Conservation (phyloP, 1,140 invertebrate genomes). For the Trichonephila clavipes region DNA sequence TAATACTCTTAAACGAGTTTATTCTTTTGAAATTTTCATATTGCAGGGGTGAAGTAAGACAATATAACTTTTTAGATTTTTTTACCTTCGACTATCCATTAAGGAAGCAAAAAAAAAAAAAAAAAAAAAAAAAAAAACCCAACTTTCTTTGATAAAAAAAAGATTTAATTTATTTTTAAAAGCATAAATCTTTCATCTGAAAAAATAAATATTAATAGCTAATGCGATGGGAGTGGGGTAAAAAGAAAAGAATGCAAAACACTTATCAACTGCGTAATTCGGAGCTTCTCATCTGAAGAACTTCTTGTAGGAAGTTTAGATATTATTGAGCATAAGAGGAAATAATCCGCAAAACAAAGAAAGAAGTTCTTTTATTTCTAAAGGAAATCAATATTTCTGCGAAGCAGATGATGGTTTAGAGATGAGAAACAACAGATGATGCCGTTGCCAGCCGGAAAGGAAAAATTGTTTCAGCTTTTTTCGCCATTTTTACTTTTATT, state of each 20-base stretch:
- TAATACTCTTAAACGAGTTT: not conserved
- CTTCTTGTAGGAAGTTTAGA: not conserved
- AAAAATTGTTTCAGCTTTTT: slow-evolving; percentile 54
- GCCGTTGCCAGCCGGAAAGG: slow-evolving; percentile 1
- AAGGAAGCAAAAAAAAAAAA: not conserved
- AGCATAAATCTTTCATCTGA: not conserved
- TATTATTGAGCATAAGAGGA: slow-evolving; percentile 38
- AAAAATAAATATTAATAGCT: slow-evolving; percentile 20
- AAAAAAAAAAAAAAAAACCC: too few species aligned
- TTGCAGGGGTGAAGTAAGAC: not conserved
- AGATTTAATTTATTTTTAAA: not conserved
- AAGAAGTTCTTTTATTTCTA: slow-evolving; percentile 47
- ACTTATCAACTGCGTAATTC: slow-evolving; percentile 8
- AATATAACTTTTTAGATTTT: not conserved
- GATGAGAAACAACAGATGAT: slow-evolving; percentile 71
- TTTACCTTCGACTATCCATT: not conserved
- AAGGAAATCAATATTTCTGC: slow-evolving; percentile 61
- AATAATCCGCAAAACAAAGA: slow-evolving; percentile 36
- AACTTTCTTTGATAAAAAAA: not conserved
- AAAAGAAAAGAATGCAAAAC: not conserved
- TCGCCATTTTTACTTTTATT: slow-evolving; percentile 22
- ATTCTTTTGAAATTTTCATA: not conserved
- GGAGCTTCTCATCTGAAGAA: not conserved
- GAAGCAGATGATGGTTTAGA: slow-evolving; percentile 6
- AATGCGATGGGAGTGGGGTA: not conserved